Evolutionary conservation across 1,140 invertebrate genomes (phyloP), one percentile per base, ranked within the genome.

Genomic region (Penaeus vannamei): DNA sequence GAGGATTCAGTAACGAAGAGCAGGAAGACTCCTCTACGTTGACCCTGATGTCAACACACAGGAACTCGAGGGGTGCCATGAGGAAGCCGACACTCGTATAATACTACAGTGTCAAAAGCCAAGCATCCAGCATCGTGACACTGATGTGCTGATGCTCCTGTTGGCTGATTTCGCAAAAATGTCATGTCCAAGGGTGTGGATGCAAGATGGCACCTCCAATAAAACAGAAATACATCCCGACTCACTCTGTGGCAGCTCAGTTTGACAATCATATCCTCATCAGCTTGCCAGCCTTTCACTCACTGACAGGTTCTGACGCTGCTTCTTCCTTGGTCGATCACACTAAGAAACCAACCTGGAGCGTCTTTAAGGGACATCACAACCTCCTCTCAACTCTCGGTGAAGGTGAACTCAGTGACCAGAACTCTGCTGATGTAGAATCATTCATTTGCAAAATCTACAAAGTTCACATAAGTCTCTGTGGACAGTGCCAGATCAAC

Each of bases 41-140:
- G n/a, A n/a, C 60, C 61, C 82, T 84, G 61, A 62, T 29, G 59
- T 36, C 84, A 85, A 85, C 20, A 61, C 26, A 72, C 10, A 64
- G 32, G 84, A 85, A 72, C 84, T 85, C 7, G 60, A 85, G 36
- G 29, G 46, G 29, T 42, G 61, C 82, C 82, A 84, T 61, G 79
- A 81, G 46, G 36, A 81, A 81, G 79, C 79, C 36, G n/a, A 81
- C 79, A 42, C 36, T 81, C 36, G 46, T 20, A 81, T 59, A 81
- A 46, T 59, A 20, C n/a, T 81, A 81, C 79, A 81, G 79, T 42
- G 79, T 36, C 19, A 61, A 84, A 26, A 84, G 82, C 61, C 82
- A 64, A 84, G 36, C 82, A 61, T 84, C 82, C 82, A 84, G 82
- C 82, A 84, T 62, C 59, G 61, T 84, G 62, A 69, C 64, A 85